A percentile compares a stretch with the other conserved stretches of the same genome.
Conservation (phyloP, 2,888 invertebrate species). For the Amphipoea lucens region DNA sequence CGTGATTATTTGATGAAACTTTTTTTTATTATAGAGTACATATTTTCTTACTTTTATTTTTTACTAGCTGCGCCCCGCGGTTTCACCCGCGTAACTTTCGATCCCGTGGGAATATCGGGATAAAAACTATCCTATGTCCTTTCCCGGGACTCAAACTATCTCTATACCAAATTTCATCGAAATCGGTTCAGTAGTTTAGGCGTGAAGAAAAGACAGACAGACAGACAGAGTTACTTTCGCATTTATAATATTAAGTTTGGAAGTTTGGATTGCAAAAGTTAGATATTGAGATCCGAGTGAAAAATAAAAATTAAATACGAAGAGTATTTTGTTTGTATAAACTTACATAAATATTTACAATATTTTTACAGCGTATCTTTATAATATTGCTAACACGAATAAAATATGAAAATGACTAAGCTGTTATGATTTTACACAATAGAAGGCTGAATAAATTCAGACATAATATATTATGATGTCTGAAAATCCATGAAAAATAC, state of each 20-base stretch:
- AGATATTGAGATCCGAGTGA: slow-evolving; percentile 52
- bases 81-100: too few relatives aligned
- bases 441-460: background rate
- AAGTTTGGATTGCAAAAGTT: slow-evolving; percentile 28
- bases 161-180: too few relatives aligned
- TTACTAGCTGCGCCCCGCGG: too few relatives aligned
- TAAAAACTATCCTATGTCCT: too few relatives aligned
- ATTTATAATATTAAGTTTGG: too few relatives aligned
- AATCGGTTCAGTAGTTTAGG: too few relatives aligned
- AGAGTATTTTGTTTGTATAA: slow-evolving; percentile 18
- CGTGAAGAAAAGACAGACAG: too few relatives aligned
- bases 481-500: background rate
- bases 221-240: too few relatives aligned
- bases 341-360: slow-evolving; percentile 58
- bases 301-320: slow-evolving; percentile 30
- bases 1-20: background rate
- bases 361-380: slow-evolving; percentile 44
- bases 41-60: slow-evolving; percentile 12
- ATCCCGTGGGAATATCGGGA: too few relatives aligned
- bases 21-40: slow-evolving; percentile 23
- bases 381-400: slow-evolving; percentile 8
- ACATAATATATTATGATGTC: background rate
- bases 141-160: too few relatives aligned
- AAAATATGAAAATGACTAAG: background rate
- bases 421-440: background rate